Evolutionary conservation across 1,140 invertebrate species (phyloP).

Genomic region (Macrobrachium rosenbergii): DNA sequence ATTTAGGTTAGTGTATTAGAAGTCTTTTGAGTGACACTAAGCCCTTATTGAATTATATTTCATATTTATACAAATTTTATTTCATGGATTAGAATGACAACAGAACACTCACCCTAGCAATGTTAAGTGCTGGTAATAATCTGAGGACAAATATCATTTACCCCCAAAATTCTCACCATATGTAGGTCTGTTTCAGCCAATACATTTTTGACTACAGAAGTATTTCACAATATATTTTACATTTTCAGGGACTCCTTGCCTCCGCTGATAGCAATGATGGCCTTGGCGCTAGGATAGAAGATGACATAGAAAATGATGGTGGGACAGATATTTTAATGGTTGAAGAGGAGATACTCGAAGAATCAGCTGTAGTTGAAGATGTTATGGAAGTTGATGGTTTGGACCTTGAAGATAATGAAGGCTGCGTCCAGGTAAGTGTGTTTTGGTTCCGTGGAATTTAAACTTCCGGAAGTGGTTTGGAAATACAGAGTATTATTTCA

Average conservation of each 20-base stretch:
- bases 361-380: constrained; percentile 45
- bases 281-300: constrained; percentile 24
- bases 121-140: too few relatives aligned
- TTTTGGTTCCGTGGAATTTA: too few relatives aligned
- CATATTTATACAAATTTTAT: too few relatives aligned
- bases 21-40: too few relatives aligned
- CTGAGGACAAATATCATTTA: too few relatives aligned
- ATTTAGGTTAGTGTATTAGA: too few relatives aligned
- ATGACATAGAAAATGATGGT: constrained; percentile 39
- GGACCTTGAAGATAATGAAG: constrained; percentile 43
- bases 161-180: not conserved
- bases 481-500: too few relatives aligned
- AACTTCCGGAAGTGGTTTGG: not conserved
- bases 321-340: constrained; percentile 46
- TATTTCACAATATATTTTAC: not conserved
- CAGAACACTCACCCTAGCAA: too few relatives aligned
- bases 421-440: constrained; percentile 43
- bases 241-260: constrained; percentile 40
- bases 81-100: too few relatives aligned
- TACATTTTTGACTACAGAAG: too few relatives aligned
- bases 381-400: constrained; percentile 58
- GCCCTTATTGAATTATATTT: too few relatives aligned
- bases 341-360: constrained; percentile 44
- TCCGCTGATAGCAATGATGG: constrained; percentile 48
- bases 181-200: not conserved